phyloP scores from a whole-genome alignment of 2,888 invertebrate genomes.

The Eupithecia vulgata region DNA sequence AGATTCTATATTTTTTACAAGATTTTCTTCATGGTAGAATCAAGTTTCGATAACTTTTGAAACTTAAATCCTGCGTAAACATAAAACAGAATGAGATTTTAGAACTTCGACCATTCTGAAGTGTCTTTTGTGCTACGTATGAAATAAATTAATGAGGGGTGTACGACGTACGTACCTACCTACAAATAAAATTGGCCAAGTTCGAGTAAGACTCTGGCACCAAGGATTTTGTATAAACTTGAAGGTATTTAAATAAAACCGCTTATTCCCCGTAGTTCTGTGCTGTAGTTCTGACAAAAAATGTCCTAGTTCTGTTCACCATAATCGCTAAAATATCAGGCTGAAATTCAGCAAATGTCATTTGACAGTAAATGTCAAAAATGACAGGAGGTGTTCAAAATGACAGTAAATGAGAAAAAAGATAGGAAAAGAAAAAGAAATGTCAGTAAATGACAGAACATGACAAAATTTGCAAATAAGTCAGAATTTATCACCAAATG shows the following conservation, averaged over 20 bases:
- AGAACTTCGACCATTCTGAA: neutral
- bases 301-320: too few relatives aligned
- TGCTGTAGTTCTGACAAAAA: too few relatives aligned
- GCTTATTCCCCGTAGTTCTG: too few relatives aligned
- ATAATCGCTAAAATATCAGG: too few relatives aligned
- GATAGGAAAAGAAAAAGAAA: too few relatives aligned
- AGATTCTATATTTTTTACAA: neutral
- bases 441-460: too few relatives aligned
- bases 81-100: neutral
- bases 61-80: neutral
- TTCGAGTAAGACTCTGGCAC: neutral
- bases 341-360: too few relatives aligned
- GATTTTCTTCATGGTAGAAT: neutral
- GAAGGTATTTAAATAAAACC: neutral
- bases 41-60: slow-evolving; percentile 3
- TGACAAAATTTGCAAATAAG: too few relatives aligned
- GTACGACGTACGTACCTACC: neutral
- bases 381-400: too few relatives aligned
- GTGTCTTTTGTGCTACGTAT: slow-evolving; percentile 4
- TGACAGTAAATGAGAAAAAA: too few relatives aligned
- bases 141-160: slow-evolving; percentile 1
- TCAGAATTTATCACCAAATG: too few relatives aligned
- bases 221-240: neutral
- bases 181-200: neutral
- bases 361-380: too few relatives aligned